Conservation (phyloP, 2,113 vertebrate species). For the Elachura formosa region DNA sequence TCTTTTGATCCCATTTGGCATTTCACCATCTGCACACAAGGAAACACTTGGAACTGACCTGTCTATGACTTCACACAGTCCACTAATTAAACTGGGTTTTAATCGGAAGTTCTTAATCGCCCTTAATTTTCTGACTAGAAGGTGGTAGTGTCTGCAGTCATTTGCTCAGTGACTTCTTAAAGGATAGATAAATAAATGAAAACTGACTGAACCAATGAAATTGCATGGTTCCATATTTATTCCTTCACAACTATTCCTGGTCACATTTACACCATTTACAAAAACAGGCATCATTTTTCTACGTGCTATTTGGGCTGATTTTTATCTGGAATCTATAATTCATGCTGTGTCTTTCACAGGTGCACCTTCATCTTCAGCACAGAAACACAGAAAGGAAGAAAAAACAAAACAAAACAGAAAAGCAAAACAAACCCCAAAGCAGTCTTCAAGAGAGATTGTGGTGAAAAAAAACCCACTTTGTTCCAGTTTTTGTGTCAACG, state of each 20-base stretch:
- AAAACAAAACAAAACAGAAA: background rate
- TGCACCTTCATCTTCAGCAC: no score
- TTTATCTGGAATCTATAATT: background rate
- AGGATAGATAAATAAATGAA: slow-evolving; percentile 24
- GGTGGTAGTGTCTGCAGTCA: background rate
- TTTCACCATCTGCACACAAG: slow-evolving; percentile 15
- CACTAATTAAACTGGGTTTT: slow-evolving; percentile 46
- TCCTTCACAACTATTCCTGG: background rate
- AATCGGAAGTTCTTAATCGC: background rate
- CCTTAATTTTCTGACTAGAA: slow-evolving; percentile 31
- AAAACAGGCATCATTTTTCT: background rate
- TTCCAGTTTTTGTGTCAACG: background rate
- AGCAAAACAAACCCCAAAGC: background rate
- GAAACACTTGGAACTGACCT: background rate
- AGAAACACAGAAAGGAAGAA: background rate
- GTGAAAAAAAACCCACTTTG: accelerated
- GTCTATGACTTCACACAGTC: background rate
- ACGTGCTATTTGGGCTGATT: background rate
- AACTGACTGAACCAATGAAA: slow-evolving; percentile 28
- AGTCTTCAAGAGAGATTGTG: background rate
- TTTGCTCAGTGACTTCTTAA: slow-evolving; percentile 23
- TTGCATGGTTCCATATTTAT: background rate
- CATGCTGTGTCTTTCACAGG: background rate
- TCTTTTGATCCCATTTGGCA: slow-evolving; percentile 19
- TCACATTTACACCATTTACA: background rate